Base-by-base conservation (phyloP, 2,113 vertebrate species). In the Ailuropoda melanoleuca region DNA sequence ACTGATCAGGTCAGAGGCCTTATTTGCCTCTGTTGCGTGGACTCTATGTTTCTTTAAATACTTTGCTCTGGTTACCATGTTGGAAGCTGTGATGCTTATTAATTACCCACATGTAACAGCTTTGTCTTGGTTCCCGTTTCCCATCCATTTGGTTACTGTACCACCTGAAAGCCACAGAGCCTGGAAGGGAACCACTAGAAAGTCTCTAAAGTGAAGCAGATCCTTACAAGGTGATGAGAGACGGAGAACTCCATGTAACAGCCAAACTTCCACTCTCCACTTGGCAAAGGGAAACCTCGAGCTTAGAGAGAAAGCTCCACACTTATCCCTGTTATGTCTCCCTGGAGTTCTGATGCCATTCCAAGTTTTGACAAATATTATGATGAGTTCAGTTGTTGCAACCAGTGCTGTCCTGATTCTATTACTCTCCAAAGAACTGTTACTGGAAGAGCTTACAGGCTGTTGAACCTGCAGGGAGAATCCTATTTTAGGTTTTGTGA, bases 221-320 rank as follows among this genome's bases (percentile, higher is more conserved):
- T 94, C 70, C 75, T 12, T 48, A 68, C 58, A 94, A 95, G 62
- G 88, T 46, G 82, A 95, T 64, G 94, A 97, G 90, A 97, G 97
- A 87, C 19, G 1, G 90, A 92, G 78, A 87, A 94, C 80, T 89
- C 91, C 60, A 19, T 34, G 60, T 80, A 88, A 92, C 95, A 87
- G 96, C 92, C 96, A 95, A 96, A 86, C 95, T 93, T 95, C 97
- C 81, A 91, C 64, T 94, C 81, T 90, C 77, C 10, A 82, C 90
- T 96, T 90, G 84, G 95, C 94, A 74, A 60, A 90, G 56, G 39
- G 77, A 90, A 88, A 68, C 29, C 18, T 56, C 23, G 43, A 53
- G 26, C 97, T 96, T 55, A 24, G 31, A 92, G 88, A 93, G 75
- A 85, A 88, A 93, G 23, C 92, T 81, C 90, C 70, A 88, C 39